Conservation (phyloP, 2,113 vertebrate genomes). For the Pongo abelii region DNA sequence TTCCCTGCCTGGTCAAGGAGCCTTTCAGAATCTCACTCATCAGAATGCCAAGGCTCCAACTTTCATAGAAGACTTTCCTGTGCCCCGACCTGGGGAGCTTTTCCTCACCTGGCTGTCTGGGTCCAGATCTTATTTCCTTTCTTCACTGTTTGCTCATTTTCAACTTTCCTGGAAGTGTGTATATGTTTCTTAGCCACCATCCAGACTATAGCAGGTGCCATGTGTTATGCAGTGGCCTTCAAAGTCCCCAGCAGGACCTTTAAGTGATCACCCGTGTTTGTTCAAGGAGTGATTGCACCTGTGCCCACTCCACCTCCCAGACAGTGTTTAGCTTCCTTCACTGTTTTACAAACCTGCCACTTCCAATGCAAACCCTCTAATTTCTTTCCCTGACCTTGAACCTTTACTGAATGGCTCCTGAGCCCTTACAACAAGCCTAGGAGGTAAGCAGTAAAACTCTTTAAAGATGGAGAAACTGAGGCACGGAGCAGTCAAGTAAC, state of each 20-base stretch:
- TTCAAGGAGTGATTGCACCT: rapidly evolving
- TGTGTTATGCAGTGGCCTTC: too few species aligned
- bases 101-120: background rate
- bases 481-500: background rate
- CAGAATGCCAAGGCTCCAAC: background rate
- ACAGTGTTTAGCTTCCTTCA: background rate
- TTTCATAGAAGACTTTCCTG: background rate
- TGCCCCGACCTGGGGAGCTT: background rate
- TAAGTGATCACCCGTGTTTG: rapidly evolving
- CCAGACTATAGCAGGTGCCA: background rate
- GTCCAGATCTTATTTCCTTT: background rate
- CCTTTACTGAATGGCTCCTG: too few species aligned
- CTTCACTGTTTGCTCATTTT: background rate
- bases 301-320: background rate
- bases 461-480: background rate
- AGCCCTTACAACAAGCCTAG: background rate
- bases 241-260: background rate
- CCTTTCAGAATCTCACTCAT: background rate
- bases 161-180: too few species aligned
- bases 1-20: too few species aligned
- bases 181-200: background rate
- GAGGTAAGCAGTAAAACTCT: background rate
- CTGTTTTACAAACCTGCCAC: background rate
- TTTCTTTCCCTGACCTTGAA: background rate
- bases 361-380: background rate